A percentile compares a stretch with the other conserved stretches of the same genome.
Conservation (phyloP, 2,113 vertebrate genomes). For the Pseudopipra pipra region DNA sequence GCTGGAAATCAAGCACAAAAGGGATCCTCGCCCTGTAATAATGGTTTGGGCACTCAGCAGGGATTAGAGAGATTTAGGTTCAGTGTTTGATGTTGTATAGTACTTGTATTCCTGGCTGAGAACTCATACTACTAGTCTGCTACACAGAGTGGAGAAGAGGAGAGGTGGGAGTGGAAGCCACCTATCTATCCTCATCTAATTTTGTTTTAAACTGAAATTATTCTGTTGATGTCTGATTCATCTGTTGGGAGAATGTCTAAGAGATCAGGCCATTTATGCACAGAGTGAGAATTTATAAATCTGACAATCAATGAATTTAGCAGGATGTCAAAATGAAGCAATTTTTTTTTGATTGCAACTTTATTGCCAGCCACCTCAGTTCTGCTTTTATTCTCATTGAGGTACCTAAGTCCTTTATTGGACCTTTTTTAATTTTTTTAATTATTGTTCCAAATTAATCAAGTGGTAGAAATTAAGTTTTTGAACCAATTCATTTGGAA, state of each 20-base stretch:
- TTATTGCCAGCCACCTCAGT: neutral
- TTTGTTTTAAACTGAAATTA: neutral
- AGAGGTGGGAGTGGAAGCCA: neutral
- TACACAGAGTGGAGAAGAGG: neutral
- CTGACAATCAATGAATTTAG: neutral
- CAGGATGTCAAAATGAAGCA: neutral
- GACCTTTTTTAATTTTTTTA: neutral
- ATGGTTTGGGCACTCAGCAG: neutral
- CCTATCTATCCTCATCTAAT: neutral
- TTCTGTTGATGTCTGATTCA: neutral
- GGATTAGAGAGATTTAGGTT: neutral
- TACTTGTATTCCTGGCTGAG: neutral
- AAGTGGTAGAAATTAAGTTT: neutral
- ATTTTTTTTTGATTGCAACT: neutral
- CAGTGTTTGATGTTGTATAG: neutral
- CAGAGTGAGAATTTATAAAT: neutral
- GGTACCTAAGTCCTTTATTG: neutral
- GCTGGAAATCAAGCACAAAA: slow-evolving; percentile 37
- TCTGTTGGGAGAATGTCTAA: neutral
- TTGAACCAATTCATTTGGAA: neutral
- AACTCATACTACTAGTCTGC: neutral
- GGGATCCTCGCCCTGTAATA: slow-evolving; percentile 14
- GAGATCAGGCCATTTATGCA: neutral
- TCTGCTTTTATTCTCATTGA: neutral
- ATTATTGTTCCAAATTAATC: neutral